Evolutionary conservation across 53 echinoderm and acorn worm species (phyloP), one percentile per base, ranked within the genome.

Genomic region (Echinarachnius parma): DNA sequence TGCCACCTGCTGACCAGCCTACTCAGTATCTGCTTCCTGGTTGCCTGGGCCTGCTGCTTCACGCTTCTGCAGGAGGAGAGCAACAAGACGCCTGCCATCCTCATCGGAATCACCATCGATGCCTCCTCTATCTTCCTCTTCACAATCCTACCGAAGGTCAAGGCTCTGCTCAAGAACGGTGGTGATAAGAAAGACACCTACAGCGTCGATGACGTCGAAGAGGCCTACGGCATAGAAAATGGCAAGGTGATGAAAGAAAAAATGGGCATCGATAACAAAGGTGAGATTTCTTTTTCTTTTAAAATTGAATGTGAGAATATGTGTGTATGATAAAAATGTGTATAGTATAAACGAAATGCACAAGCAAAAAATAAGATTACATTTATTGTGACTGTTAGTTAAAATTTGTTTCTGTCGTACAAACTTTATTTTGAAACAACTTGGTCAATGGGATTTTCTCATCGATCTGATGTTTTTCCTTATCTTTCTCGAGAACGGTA

Each of bases 81-180:
- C 47, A 78, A 66, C 60, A 56, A 78, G 10, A 74, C 68, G 27
- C 85, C 90, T 0, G 85, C 82, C 8, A 55, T 89, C 33, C 62
- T 81, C 48, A 82, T 89, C 37, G 90, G 90, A 4, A 42, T 80
- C 62, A 85, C 85, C 2, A 66, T 81, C 23, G 81, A 89, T 60
- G 85, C 90, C 1, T 82, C 84, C 0, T 16, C 81, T 49, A 78
- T 89, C 34, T 59, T 89, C 59, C 36, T 81, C 10, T 58, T 78
- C 22, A 82, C 70, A 48, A 82, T 89, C 60, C 10, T 78, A 9
- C 78, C 78, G 23, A 89, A 89, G 35, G 28, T 87, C 5, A 10
- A 20, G 21, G 56, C 65, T 27, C 64, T 87, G 32, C 58, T 39
- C 28, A 36, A 52, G 13, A 63, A 26, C 20, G 39, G 65, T 28